phyloP scores from a whole-genome alignment of 92 coral and sea anemone genomes.

The Ricordea florida region DNA sequence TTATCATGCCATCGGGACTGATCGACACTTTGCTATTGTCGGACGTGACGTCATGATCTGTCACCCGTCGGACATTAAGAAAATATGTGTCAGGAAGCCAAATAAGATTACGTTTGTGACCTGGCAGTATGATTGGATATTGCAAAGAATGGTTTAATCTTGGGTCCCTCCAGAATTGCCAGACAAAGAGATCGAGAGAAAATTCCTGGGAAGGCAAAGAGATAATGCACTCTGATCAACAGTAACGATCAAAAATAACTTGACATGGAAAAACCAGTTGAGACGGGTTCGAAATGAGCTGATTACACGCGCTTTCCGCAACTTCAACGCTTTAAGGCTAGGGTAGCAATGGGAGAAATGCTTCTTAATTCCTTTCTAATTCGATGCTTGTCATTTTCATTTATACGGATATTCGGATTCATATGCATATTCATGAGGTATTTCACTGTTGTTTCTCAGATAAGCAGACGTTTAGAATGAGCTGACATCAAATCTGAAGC shows the following conservation, averaged over 20 bases:
- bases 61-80: slow-evolving; percentile 54
- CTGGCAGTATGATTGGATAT: slow-evolving; percentile 34
- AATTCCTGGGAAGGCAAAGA: slow-evolving; percentile 53
- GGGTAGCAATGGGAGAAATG: too few relatives aligned
- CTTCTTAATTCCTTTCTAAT: too few relatives aligned
- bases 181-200: slow-evolving; percentile 65
- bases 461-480: too few relatives aligned
- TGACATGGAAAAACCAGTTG: too few relatives aligned
- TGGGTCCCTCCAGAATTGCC: slow-evolving; percentile 70
- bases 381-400: too few relatives aligned
- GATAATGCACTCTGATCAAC: background rate
- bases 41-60: slow-evolving; percentile 49
- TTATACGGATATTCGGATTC: too few relatives aligned
- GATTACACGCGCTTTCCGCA: too few relatives aligned
- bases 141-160: slow-evolving; percentile 45
- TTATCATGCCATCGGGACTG: slow-evolving; percentile 23
- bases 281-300: too few relatives aligned
- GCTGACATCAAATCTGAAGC: too few relatives aligned
- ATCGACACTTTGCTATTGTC: slow-evolving; percentile 33
- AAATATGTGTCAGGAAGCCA: slow-evolving; percentile 84
- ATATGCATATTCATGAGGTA: too few relatives aligned
- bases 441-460: too few relatives aligned
- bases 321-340: too few relatives aligned
- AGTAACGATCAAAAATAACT: background rate
- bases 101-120: slow-evolving; percentile 23